Conservation (phyloP, 1,140 invertebrate species). For the Cepaea nemoralis region DNA sequence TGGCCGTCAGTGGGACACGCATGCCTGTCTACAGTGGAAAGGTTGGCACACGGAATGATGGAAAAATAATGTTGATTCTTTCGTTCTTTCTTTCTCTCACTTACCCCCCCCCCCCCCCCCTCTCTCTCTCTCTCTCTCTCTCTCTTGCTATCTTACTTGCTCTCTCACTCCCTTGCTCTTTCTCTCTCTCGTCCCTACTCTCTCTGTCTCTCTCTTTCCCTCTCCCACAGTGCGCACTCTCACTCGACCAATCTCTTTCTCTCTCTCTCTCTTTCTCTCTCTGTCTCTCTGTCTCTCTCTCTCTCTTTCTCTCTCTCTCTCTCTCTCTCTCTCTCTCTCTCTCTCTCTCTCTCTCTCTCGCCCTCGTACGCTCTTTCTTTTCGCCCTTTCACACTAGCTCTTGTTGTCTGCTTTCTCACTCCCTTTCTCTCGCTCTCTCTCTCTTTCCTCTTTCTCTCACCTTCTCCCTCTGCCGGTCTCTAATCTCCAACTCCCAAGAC, state of each 20-base stretch:
- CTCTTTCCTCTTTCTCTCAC: too few species aligned
- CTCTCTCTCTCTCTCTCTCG: too few species aligned
- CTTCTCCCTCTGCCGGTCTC: too few species aligned
- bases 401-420: too few species aligned
- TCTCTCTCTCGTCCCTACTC: background rate
- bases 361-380: background rate
- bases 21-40: too few species aligned
- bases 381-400: too few species aligned
- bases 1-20: too few species aligned
- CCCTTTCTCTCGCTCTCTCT: too few species aligned
- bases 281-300: background rate
- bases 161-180: constrained; percentile 13
- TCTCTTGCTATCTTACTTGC: constrained; percentile 6
- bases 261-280: background rate
- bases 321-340: background rate
- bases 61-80: too few species aligned
- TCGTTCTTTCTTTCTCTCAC: constrained; percentile 17
- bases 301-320: background rate
- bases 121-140: constrained; percentile 9
- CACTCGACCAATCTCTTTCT: background rate
- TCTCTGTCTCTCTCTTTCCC: background rate
- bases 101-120: background rate
- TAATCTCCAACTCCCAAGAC: too few species aligned
- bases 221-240: background rate
- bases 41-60: too few species aligned